These are phyloP conservation scores for Esperia sulphurella DNA, from an alignment of 2,888 invertebrate species.

Conservation along the genomic window DNA sequence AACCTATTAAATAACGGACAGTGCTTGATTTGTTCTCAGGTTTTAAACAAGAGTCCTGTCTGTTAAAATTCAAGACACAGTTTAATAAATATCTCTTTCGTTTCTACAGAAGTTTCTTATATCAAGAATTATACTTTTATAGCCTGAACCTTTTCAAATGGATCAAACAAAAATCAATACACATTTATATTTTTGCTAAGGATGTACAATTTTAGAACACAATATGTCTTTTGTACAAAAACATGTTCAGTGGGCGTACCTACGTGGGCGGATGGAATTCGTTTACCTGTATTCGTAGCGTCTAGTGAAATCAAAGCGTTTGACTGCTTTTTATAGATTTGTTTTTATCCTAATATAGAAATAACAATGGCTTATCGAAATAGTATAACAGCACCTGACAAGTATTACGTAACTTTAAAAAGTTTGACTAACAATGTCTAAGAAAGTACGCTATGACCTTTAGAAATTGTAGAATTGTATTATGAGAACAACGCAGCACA, in stretches of 20 bases:
- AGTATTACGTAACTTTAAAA: neutral
- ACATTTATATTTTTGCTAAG: conserved; percentile 4
- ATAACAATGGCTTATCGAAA: conserved; percentile 24
- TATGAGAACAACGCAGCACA: conserved; percentile 35
- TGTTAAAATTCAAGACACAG: no score
- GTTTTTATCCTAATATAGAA: neutral
- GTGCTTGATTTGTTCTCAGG: neutral
- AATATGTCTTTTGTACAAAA: conserved; percentile 1
- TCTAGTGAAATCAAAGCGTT: conserved; percentile 45
- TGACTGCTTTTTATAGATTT: conserved; percentile 40
- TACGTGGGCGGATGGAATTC: conserved; percentile 33
- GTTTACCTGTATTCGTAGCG: conserved; percentile 47
- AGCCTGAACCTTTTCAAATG: no score
- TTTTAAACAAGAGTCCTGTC: no score
- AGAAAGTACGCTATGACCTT: conserved; percentile 24
- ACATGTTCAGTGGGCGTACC: conserved; percentile 57
- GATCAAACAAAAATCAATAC: neutral
- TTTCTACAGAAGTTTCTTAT: no score
- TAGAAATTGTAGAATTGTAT: conserved; percentile 23
- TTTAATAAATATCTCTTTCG: no score
- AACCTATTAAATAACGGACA: neutral
- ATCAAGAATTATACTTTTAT: no score
- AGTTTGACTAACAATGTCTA: neutral
- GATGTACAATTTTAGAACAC: conserved; percentile 30
- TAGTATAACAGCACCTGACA: conserved; percentile 28